phyloP scores from a whole-genome alignment of 2,797 vertebrate species.

The Natrix natrix region DNA sequence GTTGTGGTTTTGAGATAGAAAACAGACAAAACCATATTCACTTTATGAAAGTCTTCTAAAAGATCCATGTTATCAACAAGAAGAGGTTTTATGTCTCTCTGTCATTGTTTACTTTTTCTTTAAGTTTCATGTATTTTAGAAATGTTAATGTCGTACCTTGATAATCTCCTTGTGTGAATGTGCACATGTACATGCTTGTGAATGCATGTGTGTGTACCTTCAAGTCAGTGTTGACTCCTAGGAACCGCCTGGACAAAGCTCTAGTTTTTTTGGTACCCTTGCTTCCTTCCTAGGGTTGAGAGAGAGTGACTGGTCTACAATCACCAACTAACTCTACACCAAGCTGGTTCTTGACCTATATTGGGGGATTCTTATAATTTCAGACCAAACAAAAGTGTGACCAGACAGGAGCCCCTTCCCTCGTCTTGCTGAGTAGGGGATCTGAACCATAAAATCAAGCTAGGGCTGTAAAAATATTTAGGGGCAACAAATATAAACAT shows the following conservation, averaged over 20 bases:
- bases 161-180: neutral
- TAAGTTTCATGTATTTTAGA: neutral
- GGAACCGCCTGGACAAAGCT: neutral
- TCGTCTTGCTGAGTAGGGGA: neutral
- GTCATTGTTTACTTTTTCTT: neutral
- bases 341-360: neutral
- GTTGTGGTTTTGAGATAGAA: slow-evolving; percentile 10
- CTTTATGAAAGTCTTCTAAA: neutral
- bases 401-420: neutral
- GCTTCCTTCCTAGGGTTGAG: neutral
- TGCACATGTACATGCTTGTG: neutral
- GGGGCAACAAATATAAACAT: neutral
- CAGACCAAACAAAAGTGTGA: neutral
- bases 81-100: neutral
- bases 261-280: neutral
- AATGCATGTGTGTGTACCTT: neutral
- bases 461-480: rapidly evolving
- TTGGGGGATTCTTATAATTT: neutral
- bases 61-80: neutral
- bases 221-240: neutral
- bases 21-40: neutral
- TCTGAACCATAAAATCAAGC: neutral
- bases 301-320: neutral
- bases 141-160: neutral
- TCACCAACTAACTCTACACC: neutral